Percentiles rank a stretch among this genome's conserved stretches.
Evolutionary conservation across 2,797 vertebrate genomes (phyloP).

Genomic region (Gastrophryne carolinensis): DNA sequence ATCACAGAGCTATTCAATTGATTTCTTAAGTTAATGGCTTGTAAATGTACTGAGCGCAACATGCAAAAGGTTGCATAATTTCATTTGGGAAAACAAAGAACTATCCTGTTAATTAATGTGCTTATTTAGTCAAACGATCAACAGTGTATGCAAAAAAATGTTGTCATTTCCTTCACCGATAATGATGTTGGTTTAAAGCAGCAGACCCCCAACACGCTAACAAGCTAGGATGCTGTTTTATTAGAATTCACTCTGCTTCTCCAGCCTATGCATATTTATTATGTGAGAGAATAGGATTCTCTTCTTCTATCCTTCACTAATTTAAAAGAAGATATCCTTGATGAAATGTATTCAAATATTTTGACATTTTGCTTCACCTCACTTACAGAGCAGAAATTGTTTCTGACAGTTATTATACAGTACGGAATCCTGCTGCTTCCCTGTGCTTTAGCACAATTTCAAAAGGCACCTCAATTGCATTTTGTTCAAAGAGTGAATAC

Average conservation of each 20-base stretch:
- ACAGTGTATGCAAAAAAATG: conserved; percentile 71
- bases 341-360: conserved; percentile 99
- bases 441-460: conserved; percentile 76
- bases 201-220: conserved; percentile 73
- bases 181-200: conserved; percentile 80
- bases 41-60: conserved; percentile 43
- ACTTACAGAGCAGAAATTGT: conserved; percentile 98
- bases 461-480: conserved; percentile 78
- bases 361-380: conserved; percentile 98
- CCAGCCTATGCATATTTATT: conserved; percentile 78
- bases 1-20: conserved; percentile 5
- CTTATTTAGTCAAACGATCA: conserved; percentile 68
- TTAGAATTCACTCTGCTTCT: conserved; percentile 74
- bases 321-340: conserved; percentile 87
- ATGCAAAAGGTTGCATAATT: conserved; percentile 21
- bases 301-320: conserved; percentile 77
- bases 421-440: conserved; percentile 78
- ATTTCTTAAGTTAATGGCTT: not conserved
- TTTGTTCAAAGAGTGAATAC: conserved; percentile 79
- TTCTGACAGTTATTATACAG: conserved; percentile 97
- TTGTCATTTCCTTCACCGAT: conserved; percentile 76
- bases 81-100: conserved; percentile 36
- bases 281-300: conserved; percentile 76
- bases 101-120: conserved; percentile 69
- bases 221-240: conserved; percentile 68